These are phyloP conservation scores for Euwallacea fornicatus DNA, from an alignment of 1,140 invertebrate species.

Conservation along the genomic window DNA sequence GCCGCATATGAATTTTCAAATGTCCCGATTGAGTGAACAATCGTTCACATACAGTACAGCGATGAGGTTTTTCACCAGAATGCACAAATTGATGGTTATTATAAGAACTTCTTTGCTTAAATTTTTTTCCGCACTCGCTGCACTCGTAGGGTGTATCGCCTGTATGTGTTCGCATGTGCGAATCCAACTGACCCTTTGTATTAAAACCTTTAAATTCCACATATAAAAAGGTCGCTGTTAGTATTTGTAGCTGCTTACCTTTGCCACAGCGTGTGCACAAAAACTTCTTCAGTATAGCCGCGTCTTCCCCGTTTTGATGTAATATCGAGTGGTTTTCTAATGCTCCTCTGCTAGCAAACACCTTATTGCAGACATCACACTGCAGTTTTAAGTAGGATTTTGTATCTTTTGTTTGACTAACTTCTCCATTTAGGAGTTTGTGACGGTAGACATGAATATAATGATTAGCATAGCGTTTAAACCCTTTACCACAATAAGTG, in stretches of 20 bases:
- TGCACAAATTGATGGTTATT: slow-evolving; percentile 41
- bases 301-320: slow-evolving; percentile 21
- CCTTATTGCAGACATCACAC: slow-evolving; percentile 40
- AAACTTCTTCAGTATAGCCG: slow-evolving; percentile 36
- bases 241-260: slow-evolving; percentile 18
- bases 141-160: slow-evolving; percentile 64
- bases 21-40: slow-evolving; percentile 44
- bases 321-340: slow-evolving; percentile 35
- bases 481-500: slow-evolving; percentile 69
- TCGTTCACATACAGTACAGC: slow-evolving; percentile 44
- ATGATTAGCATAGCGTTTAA: slow-evolving; percentile 51
- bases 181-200: slow-evolving; percentile 34
- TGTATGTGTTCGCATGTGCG: slow-evolving; percentile 53
- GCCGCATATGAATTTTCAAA: slow-evolving; percentile 44
- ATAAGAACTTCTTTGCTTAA: slow-evolving; percentile 38
- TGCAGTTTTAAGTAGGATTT: slow-evolving; percentile 30
- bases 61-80: slow-evolving; percentile 40
- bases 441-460: slow-evolving; percentile 33
- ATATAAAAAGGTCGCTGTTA: background rate
- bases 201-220: slow-evolving; percentile 29
- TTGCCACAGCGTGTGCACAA: slow-evolving; percentile 42
- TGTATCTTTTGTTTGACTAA: slow-evolving; percentile 27
- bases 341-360: slow-evolving; percentile 34
- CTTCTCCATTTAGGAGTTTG: slow-evolving; percentile 33
- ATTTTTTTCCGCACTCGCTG: slow-evolving; percentile 40